Evolutionary conservation across 2,113 vertebrate species (phyloP).

Genomic region (Podiceps cristatus): DNA sequence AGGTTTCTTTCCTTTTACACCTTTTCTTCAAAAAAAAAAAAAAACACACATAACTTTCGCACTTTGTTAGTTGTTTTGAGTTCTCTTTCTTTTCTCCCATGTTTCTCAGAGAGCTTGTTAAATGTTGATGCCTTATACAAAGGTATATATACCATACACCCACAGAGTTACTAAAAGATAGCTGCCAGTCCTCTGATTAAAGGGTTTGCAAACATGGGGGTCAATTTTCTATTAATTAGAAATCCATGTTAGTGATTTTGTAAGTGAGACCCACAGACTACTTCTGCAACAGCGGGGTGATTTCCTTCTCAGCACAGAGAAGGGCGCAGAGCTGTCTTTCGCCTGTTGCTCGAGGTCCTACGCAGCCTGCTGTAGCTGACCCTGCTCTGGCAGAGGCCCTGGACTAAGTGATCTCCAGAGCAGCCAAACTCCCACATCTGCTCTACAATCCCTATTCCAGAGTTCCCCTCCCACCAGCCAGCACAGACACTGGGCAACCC

Average conservation of each 20-base stretch:
- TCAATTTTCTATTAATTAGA: not conserved
- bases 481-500: not conserved
- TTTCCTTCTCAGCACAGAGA: not conserved
- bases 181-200: not conserved
- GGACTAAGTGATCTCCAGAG: not conserved
- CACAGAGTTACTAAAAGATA: not conserved
- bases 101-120: not conserved
- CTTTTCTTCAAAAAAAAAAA: not conserved
- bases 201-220: not conserved
- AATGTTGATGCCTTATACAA: not conserved
- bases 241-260: not conserved
- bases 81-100: not conserved
- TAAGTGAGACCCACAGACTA: not conserved
- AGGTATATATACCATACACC: not conserved
- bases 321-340: not conserved
- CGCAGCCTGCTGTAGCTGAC: not conserved
- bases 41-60: not conserved
- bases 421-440: rapidly evolving
- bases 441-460: not conserved
- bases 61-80: not conserved
- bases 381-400: not conserved
- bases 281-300: not conserved
- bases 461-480: not conserved
- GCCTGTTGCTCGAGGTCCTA: not conserved
- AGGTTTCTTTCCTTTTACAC: not conserved